Conservation (phyloP, 2,113 vertebrate species). For the Onychostoma macrolepis region DNA sequence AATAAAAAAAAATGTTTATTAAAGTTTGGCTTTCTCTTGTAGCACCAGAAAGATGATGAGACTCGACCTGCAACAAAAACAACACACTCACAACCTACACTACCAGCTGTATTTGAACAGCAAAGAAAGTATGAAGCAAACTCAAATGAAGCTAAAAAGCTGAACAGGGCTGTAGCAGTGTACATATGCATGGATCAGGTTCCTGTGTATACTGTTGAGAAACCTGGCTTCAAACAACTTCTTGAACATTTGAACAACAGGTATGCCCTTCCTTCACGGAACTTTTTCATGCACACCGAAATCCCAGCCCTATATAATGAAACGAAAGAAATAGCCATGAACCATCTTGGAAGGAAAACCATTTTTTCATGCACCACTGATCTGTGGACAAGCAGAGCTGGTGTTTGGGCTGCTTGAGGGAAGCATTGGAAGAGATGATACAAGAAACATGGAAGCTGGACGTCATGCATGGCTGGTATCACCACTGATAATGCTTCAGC, state of each 20-base stretch:
- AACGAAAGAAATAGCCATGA: background rate
- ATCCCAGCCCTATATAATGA: background rate
- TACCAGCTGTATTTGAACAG: slow-evolving; percentile 1
- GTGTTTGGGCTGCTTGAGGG: slow-evolving; percentile 21
- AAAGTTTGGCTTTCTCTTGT: too few relatives aligned
- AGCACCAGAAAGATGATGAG: background rate
- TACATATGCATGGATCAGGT: background rate
- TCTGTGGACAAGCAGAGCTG: slow-evolving; percentile 45
- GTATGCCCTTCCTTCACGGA: slow-evolving; percentile 11
- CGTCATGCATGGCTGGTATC: slow-evolving; percentile 42
- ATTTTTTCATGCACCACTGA: slow-evolving; percentile 42
- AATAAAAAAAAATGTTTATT: too few relatives aligned
- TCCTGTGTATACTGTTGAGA: slow-evolving; percentile 34
- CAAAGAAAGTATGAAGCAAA: slow-evolving; percentile 1
- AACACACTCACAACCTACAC: background rate
- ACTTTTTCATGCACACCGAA: slow-evolving; percentile 12
- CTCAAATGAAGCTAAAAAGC: background rate
- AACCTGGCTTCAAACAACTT: slow-evolving; percentile 31
- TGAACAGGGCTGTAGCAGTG: background rate
- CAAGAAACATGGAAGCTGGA: slow-evolving; percentile 32
- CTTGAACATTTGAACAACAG: background rate
- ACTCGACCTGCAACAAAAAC: background rate
- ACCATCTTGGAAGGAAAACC: background rate
- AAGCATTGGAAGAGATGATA: slow-evolving; percentile 26
- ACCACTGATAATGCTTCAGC: slow-evolving; percentile 50